Percentiles rank a stretch among this genome's conserved stretches.
Evolutionary conservation across 2,113 vertebrate genomes (phyloP).

Genomic region (Microcebus jonahi): DNA sequence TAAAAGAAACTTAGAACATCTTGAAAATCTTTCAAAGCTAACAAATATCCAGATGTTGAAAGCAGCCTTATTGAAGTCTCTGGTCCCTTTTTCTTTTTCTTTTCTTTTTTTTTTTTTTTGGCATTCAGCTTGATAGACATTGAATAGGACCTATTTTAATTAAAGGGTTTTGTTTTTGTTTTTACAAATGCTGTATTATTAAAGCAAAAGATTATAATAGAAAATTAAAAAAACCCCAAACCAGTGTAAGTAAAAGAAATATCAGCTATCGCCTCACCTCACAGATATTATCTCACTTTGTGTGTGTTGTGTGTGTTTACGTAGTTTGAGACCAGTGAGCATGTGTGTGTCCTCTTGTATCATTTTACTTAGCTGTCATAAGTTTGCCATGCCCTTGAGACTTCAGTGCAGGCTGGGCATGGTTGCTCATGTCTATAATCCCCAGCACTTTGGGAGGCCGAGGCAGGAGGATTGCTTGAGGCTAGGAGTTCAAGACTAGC

Average conservation of each 20-base stretch:
- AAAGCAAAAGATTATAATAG: neutral
- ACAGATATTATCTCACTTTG: too few species aligned
- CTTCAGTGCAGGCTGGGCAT: neutral
- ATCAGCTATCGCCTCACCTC: fast-evolving
- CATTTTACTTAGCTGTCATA: neutral
- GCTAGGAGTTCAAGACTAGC: too few species aligned
- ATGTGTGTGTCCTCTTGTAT: neutral
- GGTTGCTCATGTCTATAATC: too few species aligned
- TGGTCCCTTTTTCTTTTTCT: too few species aligned
- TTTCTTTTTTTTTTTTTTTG: neutral
- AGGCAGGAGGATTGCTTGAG: too few species aligned
- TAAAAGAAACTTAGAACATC: neutral
- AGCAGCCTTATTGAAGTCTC: neutral
- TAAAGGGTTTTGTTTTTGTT: neutral
- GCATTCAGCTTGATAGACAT: neutral
- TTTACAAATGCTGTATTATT: neutral
- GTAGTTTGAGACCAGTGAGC: neutral
- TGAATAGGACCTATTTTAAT: neutral
- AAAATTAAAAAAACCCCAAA: neutral
- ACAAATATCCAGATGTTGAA: neutral
- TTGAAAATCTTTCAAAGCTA: neutral
- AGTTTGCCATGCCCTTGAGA: neutral
- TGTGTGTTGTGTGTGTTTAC: neutral
- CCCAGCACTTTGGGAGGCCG: too few species aligned
- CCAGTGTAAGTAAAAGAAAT: neutral